These are phyloP conservation scores for Poecilobothrus nobilitatus DNA, from an alignment of 2,888 invertebrate species.

Conservation along the genomic window DNA sequence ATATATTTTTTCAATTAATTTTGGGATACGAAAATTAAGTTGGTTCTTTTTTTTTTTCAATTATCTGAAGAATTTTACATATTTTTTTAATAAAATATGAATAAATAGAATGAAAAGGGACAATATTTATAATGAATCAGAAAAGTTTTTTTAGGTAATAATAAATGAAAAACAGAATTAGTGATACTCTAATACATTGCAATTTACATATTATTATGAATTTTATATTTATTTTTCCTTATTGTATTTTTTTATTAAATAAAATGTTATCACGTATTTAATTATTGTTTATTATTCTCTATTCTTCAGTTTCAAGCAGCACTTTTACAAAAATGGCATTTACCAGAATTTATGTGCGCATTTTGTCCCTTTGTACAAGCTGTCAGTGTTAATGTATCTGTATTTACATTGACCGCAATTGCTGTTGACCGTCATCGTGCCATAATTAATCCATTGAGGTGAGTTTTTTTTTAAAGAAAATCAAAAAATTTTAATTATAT, in stretches of 20 bases:
- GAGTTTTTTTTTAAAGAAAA: conserved; percentile 36
- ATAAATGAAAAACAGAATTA: too few species aligned
- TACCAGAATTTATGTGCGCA: conserved; percentile 79
- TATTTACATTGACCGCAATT: conserved; percentile 79
- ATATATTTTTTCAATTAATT: too few species aligned
- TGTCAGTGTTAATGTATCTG: conserved; percentile 78
- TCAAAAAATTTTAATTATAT: not conserved
- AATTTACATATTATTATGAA: too few species aligned
- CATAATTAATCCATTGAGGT: conserved; percentile 65
- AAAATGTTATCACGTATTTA: not conserved
- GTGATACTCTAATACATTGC: too few species aligned
- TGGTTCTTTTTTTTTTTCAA: too few species aligned
- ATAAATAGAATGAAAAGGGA: too few species aligned
- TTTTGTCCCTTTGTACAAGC: conserved; percentile 83
- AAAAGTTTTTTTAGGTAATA: too few species aligned
- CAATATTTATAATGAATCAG: too few species aligned
- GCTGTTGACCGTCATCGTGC: conserved; percentile 79
- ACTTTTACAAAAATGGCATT: conserved; percentile 73
- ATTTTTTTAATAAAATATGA: too few species aligned
- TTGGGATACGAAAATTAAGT: too few species aligned
- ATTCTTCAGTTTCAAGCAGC: conserved; percentile 83
- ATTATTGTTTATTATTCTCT: conserved; percentile 20
- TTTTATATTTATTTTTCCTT: not conserved
- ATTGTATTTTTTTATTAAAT: not conserved
- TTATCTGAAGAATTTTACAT: too few species aligned